Base-by-base conservation (phyloP, 2,888 invertebrate genomes). In the Chloroclysta siterata region DNA sequence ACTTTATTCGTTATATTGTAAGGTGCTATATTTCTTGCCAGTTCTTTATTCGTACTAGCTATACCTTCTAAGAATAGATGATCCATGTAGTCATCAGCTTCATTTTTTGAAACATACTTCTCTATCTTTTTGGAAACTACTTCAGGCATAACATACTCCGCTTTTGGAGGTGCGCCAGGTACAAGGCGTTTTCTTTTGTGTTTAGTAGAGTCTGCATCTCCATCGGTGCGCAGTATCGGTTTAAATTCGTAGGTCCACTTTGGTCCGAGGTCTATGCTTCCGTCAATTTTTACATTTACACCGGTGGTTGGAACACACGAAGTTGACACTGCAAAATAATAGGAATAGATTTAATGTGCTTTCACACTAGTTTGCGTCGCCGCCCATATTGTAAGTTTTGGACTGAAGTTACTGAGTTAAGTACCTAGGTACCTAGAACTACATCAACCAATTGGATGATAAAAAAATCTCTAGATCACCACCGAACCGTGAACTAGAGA, bases 241-340 rank as follows among this genome's bases (percentile, higher is more conserved):
- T 67, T 42, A 0, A 76, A 76, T 33, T 79, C 66, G 54, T 80
- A 80, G n/a, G 70, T 77, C 80, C 79, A 83, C 39, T 78, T 76
- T 0, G 80, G 74, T 0, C 81, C 83, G 0, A 84, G 48, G 42
- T 83, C 78, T 48, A 84, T 76, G 0, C 63, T 14, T 0, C 82
- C 84, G 46, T 84, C 76, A 14, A 85, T 70, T 60, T 76, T 62
- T 0, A 84, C 42, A n/a, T 63, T 73, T 0, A 79, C 65, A 13
- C 68, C 65, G 10, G 2, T 6, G 0, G 14, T 28, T n/a, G n/a
- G n/a, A n/a, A n/a, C n/a, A 36, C 6, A 41, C 41, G 13, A 14
- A 28, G 14, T 13, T 11, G 14, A 36, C 11, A 59, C 59, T 52
- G 59, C 11, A 33, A 52, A 4, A 29, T 2, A 17, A 5, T 7